Evolutionary conservation across 1,140 invertebrate genomes (phyloP), one percentile per base, ranked within the genome.

Genomic region (Drosophila micromelanica): DNA sequence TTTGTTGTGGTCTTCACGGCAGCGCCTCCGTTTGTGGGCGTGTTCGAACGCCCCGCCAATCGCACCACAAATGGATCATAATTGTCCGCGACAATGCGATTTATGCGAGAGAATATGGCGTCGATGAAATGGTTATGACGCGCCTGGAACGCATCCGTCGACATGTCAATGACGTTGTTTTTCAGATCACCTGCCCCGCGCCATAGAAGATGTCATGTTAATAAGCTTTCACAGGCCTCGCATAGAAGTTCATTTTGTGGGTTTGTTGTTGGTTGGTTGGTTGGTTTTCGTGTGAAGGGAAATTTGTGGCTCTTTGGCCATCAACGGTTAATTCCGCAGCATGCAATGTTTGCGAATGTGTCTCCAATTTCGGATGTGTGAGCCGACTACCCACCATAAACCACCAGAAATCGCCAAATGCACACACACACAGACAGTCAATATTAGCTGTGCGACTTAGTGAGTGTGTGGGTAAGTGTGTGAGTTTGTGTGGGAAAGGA

Each of bases 41-140:
- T 37, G 43, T 37, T 13, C 51, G 93, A 93, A 8, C 94, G 93
- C 5, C 94, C 95, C 43, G 95, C 94, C n/a, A 97, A 91, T 80
- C 96, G 95, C 0, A 97, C 96, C 48, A 95, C 96, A 38, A 97
- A 96, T 1, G 96, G 96, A 90, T 97, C 96, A 86, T 97, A 97
- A 46, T 95, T 96, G 46, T 94, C 93, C 9, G 94, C 93, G 48
- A 97, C 92, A 49, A 96, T 95, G 73, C 95, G 94, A 91, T 97
- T 97, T 89, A 97, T 96, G 67, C 95, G 94, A 27, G 94, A 94
- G 45, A 97, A 93, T 73, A 97, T 96, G 72, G 94, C 96, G 91
- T 97, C 96, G 37, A 97, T 95, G 89, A 96, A 97, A 74, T 94
- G 94, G 92, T 97, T 97, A 92, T 97, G 90, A 2, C 90, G 90